Percentiles rank a stretch among this genome's conserved stretches.
Evolutionary conservation across 2,888 invertebrate genomes (phyloP).

Genomic region (Tenthredo mesomela): DNA sequence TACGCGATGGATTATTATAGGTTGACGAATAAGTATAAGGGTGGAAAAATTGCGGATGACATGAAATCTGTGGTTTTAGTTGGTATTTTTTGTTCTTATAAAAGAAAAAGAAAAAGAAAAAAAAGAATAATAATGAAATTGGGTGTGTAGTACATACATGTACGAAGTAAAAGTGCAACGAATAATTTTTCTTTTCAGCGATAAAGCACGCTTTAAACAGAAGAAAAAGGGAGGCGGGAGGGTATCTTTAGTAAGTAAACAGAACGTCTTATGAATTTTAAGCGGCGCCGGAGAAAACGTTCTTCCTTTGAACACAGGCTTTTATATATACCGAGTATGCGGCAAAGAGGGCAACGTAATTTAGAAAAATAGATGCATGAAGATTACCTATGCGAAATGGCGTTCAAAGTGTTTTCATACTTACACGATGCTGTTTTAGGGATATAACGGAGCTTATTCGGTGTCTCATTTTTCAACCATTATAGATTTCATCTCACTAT

Average conservation of each 20-base stretch:
- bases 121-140: neutral
- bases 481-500: neutral
- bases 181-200: constrained; percentile 74
- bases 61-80: neutral
- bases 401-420: constrained; percentile 44
- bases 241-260: constrained; percentile 76
- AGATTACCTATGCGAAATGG: constrained; percentile 50
- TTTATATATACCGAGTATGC: constrained; percentile 54
- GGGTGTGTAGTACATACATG: constrained; percentile 10
- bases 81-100: neutral
- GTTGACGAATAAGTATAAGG: neutral
- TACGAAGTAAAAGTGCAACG: constrained; percentile 68
- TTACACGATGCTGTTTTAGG: constrained; percentile 8
- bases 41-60: neutral
- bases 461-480: constrained; percentile 2
- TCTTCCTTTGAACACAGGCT: constrained; percentile 64
- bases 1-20: neutral
- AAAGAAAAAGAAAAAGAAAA: neutral
- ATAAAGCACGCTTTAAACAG: constrained; percentile 70
- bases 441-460: neutral
- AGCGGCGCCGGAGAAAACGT: constrained; percentile 69
- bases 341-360: constrained; percentile 55
- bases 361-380: constrained; percentile 55
- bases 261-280: constrained; percentile 76
- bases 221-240: constrained; percentile 50